Conservation (phyloP, 2,797 vertebrate genomes). For the Phylloscopus collybita region DNA sequence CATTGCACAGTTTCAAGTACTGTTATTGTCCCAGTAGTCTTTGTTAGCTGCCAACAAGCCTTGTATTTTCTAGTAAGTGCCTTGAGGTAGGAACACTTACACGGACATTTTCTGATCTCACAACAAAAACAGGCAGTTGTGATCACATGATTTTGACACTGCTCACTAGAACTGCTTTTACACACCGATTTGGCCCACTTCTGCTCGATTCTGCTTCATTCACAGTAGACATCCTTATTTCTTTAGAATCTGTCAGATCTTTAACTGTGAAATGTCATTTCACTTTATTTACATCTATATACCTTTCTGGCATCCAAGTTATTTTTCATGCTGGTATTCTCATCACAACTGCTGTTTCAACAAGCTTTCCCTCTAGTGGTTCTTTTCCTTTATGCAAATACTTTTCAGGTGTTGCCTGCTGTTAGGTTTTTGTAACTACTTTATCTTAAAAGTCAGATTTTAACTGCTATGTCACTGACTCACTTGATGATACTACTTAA, state of each 20-base stretch:
- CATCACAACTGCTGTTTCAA: not conserved
- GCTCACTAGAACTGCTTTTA: not conserved
- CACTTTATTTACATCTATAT: not conserved
- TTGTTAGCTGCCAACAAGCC: not conserved
- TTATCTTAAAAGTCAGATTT: not conserved
- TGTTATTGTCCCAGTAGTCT: not conserved
- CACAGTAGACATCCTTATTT: not conserved
- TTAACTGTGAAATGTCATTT: not conserved
- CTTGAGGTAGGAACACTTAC: not conserved
- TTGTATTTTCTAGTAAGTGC: not conserved
- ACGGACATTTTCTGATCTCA: not conserved
- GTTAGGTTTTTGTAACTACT: not conserved
- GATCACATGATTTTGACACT: not conserved
- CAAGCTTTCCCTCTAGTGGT: not conserved
- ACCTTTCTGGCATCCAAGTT: not conserved
- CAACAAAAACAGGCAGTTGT: not conserved
- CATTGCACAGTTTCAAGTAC: constrained; percentile 23
- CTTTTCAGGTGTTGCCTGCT: not conserved
- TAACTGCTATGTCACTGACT: not conserved
- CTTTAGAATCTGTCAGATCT: not conserved
- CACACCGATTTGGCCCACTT: not conserved
- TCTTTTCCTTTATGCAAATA: not conserved
- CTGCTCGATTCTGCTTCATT: not conserved
- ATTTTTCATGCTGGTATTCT: not conserved
- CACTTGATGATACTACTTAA: not conserved